phyloP scores from a whole-genome alignment of 2,113 vertebrate genomes.

The Carassius auratus region DNA sequence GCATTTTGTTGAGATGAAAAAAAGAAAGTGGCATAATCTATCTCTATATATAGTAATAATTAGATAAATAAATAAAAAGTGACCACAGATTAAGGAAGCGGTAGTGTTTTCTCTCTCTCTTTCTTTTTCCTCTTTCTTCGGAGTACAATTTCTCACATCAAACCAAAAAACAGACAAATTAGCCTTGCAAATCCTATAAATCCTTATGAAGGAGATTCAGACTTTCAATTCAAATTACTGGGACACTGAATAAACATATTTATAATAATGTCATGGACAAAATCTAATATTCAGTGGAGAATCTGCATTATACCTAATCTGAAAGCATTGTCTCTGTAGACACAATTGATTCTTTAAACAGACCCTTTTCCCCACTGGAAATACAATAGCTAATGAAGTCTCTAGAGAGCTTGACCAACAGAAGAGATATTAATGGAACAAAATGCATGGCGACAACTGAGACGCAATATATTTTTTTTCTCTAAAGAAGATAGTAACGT shows the following conservation, averaged over 20 bases:
- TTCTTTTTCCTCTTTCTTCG: background rate
- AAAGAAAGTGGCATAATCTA: too few species aligned
- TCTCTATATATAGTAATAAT: too few species aligned
- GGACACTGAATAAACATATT: slow-evolving; percentile 23
- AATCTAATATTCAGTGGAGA: background rate
- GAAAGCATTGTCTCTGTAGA: background rate
- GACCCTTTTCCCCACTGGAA: background rate
- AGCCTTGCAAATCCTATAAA: slow-evolving; percentile 4
- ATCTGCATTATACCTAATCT: background rate
- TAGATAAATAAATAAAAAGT: too few species aligned
- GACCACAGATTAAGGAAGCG: background rate
- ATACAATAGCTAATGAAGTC: background rate
- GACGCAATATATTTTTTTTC: background rate
- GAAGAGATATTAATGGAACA: background rate
- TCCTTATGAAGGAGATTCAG: slow-evolving; percentile 18
- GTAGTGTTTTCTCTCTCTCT: too few species aligned
- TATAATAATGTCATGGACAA: slow-evolving; percentile 9
- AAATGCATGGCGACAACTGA: background rate
- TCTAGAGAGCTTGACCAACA: background rate
- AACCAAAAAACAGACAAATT: slow-evolving; percentile 16
- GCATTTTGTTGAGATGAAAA: too few species aligned
- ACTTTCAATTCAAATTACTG: background rate
- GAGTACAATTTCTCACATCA: background rate
- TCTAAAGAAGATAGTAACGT: background rate
- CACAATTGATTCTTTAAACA: background rate